These are phyloP conservation scores for Digitonthophagus gazella DNA, from an alignment of 2,888 invertebrate genomes.

Conservation along the genomic window DNA sequence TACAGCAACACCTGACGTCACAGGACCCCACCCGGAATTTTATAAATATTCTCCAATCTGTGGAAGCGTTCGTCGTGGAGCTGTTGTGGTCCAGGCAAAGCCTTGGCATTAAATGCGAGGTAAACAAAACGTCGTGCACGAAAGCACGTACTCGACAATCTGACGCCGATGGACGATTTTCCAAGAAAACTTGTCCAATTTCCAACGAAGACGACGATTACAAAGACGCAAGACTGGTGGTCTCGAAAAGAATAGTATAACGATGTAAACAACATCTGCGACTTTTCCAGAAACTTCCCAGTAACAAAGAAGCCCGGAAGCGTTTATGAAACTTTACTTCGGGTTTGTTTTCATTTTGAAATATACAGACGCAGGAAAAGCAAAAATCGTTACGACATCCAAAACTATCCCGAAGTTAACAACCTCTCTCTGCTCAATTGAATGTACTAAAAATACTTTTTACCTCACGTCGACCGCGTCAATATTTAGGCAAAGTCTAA, in stretches of 20 bases:
- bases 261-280: neutral
- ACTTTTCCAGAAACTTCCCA: neutral
- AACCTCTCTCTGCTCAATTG: neutral
- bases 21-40: slow-evolving; percentile 22
- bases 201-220: neutral
- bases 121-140: too few relatives aligned
- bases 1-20: slow-evolving; percentile 22
- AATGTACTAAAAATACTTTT: neutral
- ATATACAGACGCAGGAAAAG: neutral
- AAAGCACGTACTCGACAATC: too few relatives aligned
- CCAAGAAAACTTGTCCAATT: neutral
- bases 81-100: neutral
- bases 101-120: slow-evolving; percentile 5
- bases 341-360: too few relatives aligned
- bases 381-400: neutral
- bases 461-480: neutral
- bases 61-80: neutral
- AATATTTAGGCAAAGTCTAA: neutral
- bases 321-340: neutral
- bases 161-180: too few relatives aligned
- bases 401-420: neutral
- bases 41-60: slow-evolving; percentile 24
- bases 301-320: neutral
- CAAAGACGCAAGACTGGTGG: too few relatives aligned
- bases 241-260: neutral